Evolutionary conservation across 2,113 vertebrate species (phyloP), one percentile per base, ranked within the genome.

Genomic region (Conger conger): DNA sequence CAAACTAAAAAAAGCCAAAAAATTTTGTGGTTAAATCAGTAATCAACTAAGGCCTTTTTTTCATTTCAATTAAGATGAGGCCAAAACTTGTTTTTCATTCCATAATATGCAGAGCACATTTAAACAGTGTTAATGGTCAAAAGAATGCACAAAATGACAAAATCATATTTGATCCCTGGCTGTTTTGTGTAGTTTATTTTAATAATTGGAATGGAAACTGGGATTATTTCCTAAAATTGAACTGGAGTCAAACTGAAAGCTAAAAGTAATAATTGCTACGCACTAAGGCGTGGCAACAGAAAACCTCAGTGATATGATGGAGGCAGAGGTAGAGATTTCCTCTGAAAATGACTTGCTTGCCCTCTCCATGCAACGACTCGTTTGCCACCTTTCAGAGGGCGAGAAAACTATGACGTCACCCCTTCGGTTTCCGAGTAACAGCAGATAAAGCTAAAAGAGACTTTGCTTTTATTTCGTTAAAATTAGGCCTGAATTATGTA

Each of bases 341-440:
- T 80, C 86, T 89, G 91, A 92, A 90, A 91, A 86, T 85, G 88
- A 93, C 77, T 23, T 76, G 33, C 88, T 86, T 86, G 94, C 93
- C 20, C 88, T 95, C 94, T 95, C 92, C 93, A 91, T 33, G 27
- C 68, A 73, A 1, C 2, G 27, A 13, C 68, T 73, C 68, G 9
- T 33, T 83, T 88, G 95, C 94, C 95, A 93, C 94, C 68, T 92
- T 83, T 96, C 94, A 96, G 95, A 93, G 91, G 91, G 27, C n/a
- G 93, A 30, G 27, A 73, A 33, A 73, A 33, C n/a, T 1, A 7
- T 73, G 68, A 33, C n/a, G n/a, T 30, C n/a, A 33, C n/a, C n/a
- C 23, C 11, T 33, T 33, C 13, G 9, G n/a, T 73, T 73, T 33
- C 68, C 57, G 18, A 73, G 68, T 73, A 73, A 73, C 9, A 30